Evolutionary conservation across 2,888 invertebrate species (phyloP).

Genomic region (Chloromyia formosa): DNA sequence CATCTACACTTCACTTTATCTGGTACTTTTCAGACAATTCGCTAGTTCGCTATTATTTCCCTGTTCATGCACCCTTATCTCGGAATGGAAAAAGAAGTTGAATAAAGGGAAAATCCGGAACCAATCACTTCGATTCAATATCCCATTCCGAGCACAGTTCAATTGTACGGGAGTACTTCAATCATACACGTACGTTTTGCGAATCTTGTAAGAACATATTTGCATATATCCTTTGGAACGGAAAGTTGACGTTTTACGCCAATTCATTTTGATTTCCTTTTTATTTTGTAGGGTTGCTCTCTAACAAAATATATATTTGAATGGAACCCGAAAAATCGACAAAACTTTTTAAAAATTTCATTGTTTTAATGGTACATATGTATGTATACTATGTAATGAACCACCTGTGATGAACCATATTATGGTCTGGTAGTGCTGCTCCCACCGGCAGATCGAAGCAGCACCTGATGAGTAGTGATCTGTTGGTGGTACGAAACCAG

Average conservation of each 20-base stretch:
- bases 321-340: too few relatives aligned
- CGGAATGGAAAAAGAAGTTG: neutral
- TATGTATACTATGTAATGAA: too few relatives aligned
- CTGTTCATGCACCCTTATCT: neutral
- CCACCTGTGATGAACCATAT: too few relatives aligned
- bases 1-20: neutral
- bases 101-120: conserved; percentile 26
- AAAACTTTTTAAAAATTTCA: too few relatives aligned
- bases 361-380: too few relatives aligned
- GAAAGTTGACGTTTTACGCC: conserved; percentile 20
- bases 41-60: neutral
- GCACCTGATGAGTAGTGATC: too few relatives aligned
- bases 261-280: conserved; percentile 12
- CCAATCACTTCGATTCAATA: conserved; percentile 40
- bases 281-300: neutral
- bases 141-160: conserved; percentile 28
- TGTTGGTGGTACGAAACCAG: too few relatives aligned
- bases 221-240: conserved; percentile 31
- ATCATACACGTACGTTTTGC: neutral
- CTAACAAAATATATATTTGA: too few relatives aligned
- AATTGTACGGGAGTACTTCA: conserved; percentile 15
- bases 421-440: too few relatives aligned
- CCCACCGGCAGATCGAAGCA: too few relatives aligned
- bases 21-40: neutral
- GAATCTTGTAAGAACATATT: neutral